These are phyloP conservation scores for Heterodera schachtii DNA, from an alignment of 1,140 invertebrate genomes.

Conservation along the genomic window DNA sequence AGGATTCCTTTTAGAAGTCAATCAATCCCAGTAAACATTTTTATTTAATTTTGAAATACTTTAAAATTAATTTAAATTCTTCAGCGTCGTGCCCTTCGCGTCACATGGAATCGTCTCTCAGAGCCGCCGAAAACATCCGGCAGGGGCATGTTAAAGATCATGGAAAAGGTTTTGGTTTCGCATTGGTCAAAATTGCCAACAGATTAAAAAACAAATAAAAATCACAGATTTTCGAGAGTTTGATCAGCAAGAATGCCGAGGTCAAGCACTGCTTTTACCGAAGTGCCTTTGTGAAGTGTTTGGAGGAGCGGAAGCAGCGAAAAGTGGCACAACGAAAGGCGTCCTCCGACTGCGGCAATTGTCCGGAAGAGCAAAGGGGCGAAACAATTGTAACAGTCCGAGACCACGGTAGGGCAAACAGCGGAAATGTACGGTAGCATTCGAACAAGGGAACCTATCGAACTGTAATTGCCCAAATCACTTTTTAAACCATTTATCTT, in stretches of 20 bases:
- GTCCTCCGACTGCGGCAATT: background rate
- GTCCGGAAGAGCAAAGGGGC: background rate
- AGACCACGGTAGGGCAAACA: constrained; percentile 43
- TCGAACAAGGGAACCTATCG: background rate
- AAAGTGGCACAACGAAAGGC: background rate
- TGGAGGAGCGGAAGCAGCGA: constrained; percentile 51
- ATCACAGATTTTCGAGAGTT: constrained; percentile 53
- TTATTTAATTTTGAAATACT: too few relatives aligned
- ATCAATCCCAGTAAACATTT: too few relatives aligned
- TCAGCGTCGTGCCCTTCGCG: constrained; percentile 58
- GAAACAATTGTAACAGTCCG: constrained; percentile 55
- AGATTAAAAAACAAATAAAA: constrained; percentile 15
- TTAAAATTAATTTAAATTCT: constrained; percentile 18
- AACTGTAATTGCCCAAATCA: too few relatives aligned
- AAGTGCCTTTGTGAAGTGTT: constrained; percentile 56
- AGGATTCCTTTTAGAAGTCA: too few relatives aligned
- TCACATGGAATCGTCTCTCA: constrained; percentile 60
- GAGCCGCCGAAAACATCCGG: constrained; percentile 63
- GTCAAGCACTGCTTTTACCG: constrained; percentile 60
- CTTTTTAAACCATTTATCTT: background rate
- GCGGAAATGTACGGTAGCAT: background rate
- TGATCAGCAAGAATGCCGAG: constrained; percentile 48
- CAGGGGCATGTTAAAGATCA: constrained; percentile 59
- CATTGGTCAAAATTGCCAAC: constrained; percentile 5
- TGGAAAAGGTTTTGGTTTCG: constrained; percentile 60